Evolutionary conservation across 2,888 invertebrate species (phyloP).

Genomic region (Cyaniris semiargus): DNA sequence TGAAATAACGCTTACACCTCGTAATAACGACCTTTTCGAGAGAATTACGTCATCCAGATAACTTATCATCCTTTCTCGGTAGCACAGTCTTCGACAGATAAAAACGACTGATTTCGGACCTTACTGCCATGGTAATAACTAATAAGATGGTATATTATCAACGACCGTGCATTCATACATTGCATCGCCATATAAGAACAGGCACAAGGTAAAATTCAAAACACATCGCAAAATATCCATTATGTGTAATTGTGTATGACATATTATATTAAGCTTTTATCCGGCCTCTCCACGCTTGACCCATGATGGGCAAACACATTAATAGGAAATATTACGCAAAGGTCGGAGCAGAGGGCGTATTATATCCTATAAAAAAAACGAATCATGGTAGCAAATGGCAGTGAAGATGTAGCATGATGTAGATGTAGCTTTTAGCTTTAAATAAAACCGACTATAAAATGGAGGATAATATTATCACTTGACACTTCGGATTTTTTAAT

Average conservation of each 20-base stretch:
- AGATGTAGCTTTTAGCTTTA: too few species aligned
- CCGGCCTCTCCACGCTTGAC: too few species aligned
- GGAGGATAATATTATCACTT: too few species aligned
- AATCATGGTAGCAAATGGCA: too few species aligned
- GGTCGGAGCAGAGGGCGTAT: too few species aligned
- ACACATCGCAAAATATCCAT: background rate
- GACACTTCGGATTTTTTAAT: too few species aligned
- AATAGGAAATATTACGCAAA: too few species aligned
- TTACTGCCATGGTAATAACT: background rate
- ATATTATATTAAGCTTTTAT: too few species aligned
- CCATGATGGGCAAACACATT: too few species aligned
- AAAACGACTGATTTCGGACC: slow-evolving; percentile 36
- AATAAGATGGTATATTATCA: background rate
- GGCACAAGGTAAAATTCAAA: background rate
- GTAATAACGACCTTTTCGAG: slow-evolving; percentile 45
- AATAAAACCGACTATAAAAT: too few species aligned
- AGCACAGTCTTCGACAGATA: slow-evolving; percentile 50
- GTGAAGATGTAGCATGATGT: too few species aligned
- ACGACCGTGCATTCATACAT: background rate
- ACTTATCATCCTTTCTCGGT: slow-evolving; percentile 58
- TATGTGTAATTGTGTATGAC: background rate
- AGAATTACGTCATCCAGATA: slow-evolving; percentile 53
- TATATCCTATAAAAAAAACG: too few species aligned
- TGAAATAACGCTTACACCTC: slow-evolving; percentile 42
- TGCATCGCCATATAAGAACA: background rate